Percentiles rank a stretch among this genome's conserved stretches.
These are phyloP conservation scores for Lasioglossum morio DNA, from an alignment of 2,888 invertebrate species.

Conservation along the genomic window DNA sequence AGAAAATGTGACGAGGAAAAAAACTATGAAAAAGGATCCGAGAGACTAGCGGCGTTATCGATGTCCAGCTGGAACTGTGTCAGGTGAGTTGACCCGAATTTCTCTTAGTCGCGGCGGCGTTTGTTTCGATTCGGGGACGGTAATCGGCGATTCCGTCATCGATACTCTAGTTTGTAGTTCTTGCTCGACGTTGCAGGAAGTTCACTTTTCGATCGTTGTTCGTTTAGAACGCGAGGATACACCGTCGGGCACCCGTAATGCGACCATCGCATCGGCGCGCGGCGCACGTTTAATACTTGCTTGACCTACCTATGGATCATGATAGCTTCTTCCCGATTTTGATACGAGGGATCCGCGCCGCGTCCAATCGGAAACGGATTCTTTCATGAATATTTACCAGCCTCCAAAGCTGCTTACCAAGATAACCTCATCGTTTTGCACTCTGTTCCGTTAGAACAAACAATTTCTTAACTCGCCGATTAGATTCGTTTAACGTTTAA, in stretches of 20 bases:
- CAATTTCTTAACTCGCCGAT: background rate
- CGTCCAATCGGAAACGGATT: background rate
- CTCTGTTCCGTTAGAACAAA: background rate
- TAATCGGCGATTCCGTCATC: constrained; percentile 63
- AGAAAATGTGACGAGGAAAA: constrained; percentile 43
- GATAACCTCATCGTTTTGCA: background rate
- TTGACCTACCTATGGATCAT: constrained; percentile 7
- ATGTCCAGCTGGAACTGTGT: constrained; percentile 61
- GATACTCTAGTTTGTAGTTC: constrained; percentile 42
- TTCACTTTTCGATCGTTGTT: constrained; percentile 27
- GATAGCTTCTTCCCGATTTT: constrained; percentile 7
- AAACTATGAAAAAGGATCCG: constrained; percentile 41
- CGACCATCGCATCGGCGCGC: background rate
- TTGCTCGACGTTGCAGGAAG: background rate
- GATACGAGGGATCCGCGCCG: background rate
- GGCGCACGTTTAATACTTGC: constrained; percentile 19
- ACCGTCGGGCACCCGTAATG: background rate
- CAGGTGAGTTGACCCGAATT: constrained; percentile 67
- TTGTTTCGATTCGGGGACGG: constrained; percentile 46
- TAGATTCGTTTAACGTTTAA: too few species aligned
- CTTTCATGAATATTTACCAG: background rate
- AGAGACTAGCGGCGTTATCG: constrained; percentile 52
- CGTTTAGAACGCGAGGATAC: constrained; percentile 3
- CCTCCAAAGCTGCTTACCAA: background rate
- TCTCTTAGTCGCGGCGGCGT: constrained; percentile 35